Percentiles rank a stretch among this genome's conserved stretches.
phyloP scores from a whole-genome alignment of 64 coral and sea anemone genomes.

The Montipora efflorescens region DNA sequence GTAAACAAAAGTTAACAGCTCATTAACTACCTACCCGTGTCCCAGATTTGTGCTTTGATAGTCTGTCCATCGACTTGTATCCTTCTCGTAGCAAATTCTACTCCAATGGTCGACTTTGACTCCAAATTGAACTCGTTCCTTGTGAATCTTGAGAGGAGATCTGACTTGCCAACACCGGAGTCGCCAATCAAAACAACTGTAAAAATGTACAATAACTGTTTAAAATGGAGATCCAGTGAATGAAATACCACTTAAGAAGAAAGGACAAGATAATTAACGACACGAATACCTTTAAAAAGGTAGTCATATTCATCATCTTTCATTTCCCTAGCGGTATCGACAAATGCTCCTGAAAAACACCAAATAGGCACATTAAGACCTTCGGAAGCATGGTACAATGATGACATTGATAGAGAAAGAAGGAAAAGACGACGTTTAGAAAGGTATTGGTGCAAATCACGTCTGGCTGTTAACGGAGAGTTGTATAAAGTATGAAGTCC shows the following conservation, averaged over 20 bases:
- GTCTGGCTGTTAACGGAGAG: too few relatives aligned
- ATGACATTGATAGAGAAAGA: too few relatives aligned
- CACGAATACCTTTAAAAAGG: too few relatives aligned
- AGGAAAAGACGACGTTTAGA: too few relatives aligned
- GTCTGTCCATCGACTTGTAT: constrained; percentile 98
- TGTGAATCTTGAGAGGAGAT: constrained; percentile 95
- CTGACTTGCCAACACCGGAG: constrained; percentile 99
- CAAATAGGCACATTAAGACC: too few relatives aligned
- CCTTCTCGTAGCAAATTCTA: constrained; percentile 97
- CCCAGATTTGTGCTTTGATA: constrained; percentile 99
- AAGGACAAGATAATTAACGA: too few relatives aligned
- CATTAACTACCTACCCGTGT: constrained; percentile 79
- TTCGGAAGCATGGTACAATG: too few relatives aligned
- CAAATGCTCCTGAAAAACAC: too few relatives aligned
- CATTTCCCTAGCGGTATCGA: too few relatives aligned
- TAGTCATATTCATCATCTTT: too few relatives aligned
- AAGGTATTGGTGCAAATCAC: too few relatives aligned
- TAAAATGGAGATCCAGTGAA: not conserved
- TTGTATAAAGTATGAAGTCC: too few relatives aligned
- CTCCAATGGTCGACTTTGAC: constrained; percentile 98
- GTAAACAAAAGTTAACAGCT: constrained; percentile 4
- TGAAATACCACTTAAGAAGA: not conserved
- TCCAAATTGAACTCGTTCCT: constrained; percentile 99
- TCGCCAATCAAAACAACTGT: constrained; percentile 99
- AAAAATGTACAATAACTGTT: constrained; percentile 53